These are phyloP conservation scores for Chrysolina haemoptera DNA, from an alignment of 2,888 invertebrate species.

Conservation along the genomic window DNA sequence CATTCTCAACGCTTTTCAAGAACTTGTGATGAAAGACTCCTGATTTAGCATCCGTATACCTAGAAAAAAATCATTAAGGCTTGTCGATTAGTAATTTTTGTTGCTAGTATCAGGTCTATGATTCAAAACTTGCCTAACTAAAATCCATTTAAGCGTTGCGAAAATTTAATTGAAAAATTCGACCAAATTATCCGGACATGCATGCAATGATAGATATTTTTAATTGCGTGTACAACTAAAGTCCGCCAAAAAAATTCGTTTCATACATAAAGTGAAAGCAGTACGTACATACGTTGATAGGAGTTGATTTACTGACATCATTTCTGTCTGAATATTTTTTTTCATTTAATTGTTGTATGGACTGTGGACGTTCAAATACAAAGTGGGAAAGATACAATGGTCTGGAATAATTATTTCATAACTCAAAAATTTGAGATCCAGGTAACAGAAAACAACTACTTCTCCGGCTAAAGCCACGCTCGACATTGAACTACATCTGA, in stretches of 20 bases:
- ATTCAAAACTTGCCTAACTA: neutral
- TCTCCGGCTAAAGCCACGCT: no score
- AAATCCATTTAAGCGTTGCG: conserved; percentile 15
- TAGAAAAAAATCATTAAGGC: neutral
- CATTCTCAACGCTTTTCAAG: neutral
- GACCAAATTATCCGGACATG: conserved; percentile 5
- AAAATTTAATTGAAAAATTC: conserved; percentile 9
- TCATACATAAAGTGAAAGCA: neutral
- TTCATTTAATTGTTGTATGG: no score
- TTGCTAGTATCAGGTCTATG: neutral
- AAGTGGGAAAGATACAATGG: no score
- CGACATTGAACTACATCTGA: no score
- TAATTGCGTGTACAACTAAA: neutral
- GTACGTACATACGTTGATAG: neutral
- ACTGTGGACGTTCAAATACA: no score
- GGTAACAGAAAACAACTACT: no score
- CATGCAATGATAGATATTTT: conserved; percentile 6
- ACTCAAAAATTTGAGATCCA: no score
- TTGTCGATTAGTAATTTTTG: neutral
- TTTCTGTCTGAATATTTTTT: no score
- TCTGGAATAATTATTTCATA: no score
- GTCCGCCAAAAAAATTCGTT: neutral
- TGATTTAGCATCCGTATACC: neutral
- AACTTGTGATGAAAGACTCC: neutral
- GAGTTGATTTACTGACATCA: neutral